These are phyloP conservation scores for Sphaeramia orbicularis DNA, from an alignment of 2,797 vertebrate genomes.

Conservation along the genomic window DNA sequence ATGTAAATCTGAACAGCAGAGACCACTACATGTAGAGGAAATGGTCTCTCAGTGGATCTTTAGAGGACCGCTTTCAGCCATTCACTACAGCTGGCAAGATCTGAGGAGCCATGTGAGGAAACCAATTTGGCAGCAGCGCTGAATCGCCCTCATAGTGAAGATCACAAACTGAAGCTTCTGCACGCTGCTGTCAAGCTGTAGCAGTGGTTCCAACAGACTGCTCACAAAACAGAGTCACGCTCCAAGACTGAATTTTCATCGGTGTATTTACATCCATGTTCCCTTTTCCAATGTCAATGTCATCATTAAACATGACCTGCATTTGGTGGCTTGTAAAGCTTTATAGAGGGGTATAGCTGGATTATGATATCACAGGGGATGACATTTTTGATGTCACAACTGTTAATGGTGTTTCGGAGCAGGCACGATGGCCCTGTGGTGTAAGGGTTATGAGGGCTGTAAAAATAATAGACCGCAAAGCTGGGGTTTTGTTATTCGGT, in stretches of 20 bases:
- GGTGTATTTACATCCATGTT: conserved; percentile 21
- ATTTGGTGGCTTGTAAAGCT: conserved; percentile 47
- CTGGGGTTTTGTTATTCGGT: conserved; percentile 27
- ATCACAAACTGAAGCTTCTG: conserved; percentile 33
- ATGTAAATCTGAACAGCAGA: conserved; percentile 19
- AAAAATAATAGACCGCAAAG: conserved; percentile 53
- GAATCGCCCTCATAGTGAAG: conserved; percentile 16
- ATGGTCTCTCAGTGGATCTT: conserved; percentile 32
- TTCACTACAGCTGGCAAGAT: conserved; percentile 40
- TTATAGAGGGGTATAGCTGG: conserved; percentile 24
- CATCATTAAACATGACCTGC: conserved; percentile 42
- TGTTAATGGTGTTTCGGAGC: conserved; percentile 35
- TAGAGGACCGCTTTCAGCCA: conserved; percentile 37
- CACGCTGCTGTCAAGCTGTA: conserved; percentile 33
- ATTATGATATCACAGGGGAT: conserved; percentile 31
- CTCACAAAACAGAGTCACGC: conserved; percentile 5
- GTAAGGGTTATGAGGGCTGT: conserved; percentile 46
- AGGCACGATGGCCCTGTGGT: conserved; percentile 37
- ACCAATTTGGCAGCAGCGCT: conserved; percentile 38
- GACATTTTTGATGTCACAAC: conserved; percentile 44
- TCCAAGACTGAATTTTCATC: conserved; percentile 14
- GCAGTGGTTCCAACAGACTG: conserved; percentile 22
- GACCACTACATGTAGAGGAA: conserved; percentile 12
- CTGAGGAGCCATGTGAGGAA: conserved; percentile 17
- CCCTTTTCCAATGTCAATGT: background rate